Conservation (phyloP, 2,888 invertebrate genomes). For the Dasysyrphus albostriatus region DNA sequence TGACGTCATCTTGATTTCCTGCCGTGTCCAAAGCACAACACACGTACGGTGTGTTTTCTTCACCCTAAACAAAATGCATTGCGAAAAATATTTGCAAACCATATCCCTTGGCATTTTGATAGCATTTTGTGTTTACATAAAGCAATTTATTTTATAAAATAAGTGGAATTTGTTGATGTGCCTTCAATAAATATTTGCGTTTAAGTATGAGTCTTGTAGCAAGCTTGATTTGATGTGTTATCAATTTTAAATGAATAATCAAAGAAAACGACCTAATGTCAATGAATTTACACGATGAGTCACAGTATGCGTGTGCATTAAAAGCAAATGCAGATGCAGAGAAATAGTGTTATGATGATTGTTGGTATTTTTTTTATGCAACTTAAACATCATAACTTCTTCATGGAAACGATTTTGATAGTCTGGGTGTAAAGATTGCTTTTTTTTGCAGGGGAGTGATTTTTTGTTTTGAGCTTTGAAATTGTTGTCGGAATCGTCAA, state of each 20-base stretch:
- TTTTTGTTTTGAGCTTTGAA: too few relatives aligned
- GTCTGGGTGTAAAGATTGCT: not conserved
- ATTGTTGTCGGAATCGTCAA: too few relatives aligned
- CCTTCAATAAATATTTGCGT: constrained; percentile 55
- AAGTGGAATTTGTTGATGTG: constrained; percentile 34
- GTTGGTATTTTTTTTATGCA: not conserved
- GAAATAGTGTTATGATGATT: not conserved
- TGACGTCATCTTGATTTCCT: constrained; percentile 67
- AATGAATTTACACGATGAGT: constrained; percentile 59
- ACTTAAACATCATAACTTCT: constrained; percentile 19
- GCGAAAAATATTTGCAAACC: not conserved
- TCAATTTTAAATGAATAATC: constrained; percentile 54
- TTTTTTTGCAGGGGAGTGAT: not conserved
- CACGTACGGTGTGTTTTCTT: constrained; percentile 22
- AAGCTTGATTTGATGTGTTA: constrained; percentile 33
- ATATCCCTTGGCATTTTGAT: constrained; percentile 16
- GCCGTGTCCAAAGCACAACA: constrained; percentile 23
- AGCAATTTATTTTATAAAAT: constrained; percentile 30
- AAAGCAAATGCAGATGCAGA: not conserved
- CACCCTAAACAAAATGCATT: constrained; percentile 1
- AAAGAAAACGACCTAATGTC: constrained; percentile 16
- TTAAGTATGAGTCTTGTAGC: constrained; percentile 32
- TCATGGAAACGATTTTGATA: constrained; percentile 1
- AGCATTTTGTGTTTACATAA: constrained; percentile 24
- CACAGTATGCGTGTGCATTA: constrained; percentile 11